Base-by-base conservation (phyloP, 2,797 vertebrate species). In the Centropyge bicolor region DNA sequence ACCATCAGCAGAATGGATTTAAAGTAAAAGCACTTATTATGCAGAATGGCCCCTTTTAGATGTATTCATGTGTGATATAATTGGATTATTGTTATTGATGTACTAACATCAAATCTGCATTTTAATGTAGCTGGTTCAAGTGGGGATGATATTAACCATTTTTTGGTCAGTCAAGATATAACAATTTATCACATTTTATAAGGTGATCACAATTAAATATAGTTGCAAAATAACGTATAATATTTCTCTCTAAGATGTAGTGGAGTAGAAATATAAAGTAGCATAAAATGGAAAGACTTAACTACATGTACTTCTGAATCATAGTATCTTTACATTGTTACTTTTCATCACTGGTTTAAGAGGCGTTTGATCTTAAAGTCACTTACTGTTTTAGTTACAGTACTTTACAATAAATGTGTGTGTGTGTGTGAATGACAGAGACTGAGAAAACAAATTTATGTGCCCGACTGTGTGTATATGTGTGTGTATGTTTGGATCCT, bases 401-500 rank as follows among this genome's bases (percentile, higher is more conserved):
- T 61, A 12, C 66, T 49, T 41, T 27, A 55, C 16, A 76, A 60
- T 51, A 66, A 62, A n/a, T 70, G 22, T 51, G 22, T 36, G 56
- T 38, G 71, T 52, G 24, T 73, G 65, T 51, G 70, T 51, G 35
- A 3, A 2, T 45, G 12, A 57, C 17, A 24, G 73, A 24, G 73
- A 20, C 35, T 68, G 70, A 55, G 20, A 64, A 24, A 22, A 11
- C 57, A 59, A 59, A 48, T 83, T 66, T 68, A n/a, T 74, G 31
- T 77, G 66, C 52, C 24, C 2, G 31, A 22, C 36, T 27, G 56
- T 36, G 54, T 36, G 62, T 22, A 38, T 63, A 20, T 83, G 48
- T 78, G 56, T 62, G 48, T 64, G 74, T 75, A 55, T 83, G 40
- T 84, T 80, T 73, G 75, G 68, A 69, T 78, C 73, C 66, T 76